Evolutionary conservation across 2,113 vertebrate species (phyloP).

Genomic region (Calcarius ornatus): DNA sequence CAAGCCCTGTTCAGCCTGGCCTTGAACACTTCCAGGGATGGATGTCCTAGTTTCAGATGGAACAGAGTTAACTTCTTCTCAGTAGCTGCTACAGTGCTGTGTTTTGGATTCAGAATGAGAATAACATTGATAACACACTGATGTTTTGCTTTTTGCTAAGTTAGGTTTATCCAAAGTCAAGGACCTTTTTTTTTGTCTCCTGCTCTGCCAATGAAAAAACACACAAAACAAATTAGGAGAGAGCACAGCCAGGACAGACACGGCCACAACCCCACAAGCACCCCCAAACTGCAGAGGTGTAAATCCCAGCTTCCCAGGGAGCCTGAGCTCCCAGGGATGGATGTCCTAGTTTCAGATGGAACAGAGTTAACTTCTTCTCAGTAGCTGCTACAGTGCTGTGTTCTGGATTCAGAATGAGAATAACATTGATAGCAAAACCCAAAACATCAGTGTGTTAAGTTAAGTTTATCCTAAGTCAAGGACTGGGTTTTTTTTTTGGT

Average conservation of each 20-base stretch:
- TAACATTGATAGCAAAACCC: no score
- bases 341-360: no score
- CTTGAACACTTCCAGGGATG: not conserved
- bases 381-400: no score
- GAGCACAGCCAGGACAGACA: not conserved
- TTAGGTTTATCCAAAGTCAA: not conserved
- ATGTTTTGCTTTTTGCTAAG: not conserved
- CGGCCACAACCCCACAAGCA: not conserved
- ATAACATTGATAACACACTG: not conserved
- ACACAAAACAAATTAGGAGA: not conserved
- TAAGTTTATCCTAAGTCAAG: no score
- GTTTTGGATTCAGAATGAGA: not conserved
- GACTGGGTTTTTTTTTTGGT: no score
- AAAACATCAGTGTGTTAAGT: no score
- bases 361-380: no score
- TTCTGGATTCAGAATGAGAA: no score
- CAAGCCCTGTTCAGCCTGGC: not conserved
- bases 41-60: not conserved
- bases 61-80: not conserved
- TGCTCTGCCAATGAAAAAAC: not conserved
- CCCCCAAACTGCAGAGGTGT: not conserved
- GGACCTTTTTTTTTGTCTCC: not conserved
- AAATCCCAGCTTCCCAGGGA: not conserved
- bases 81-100: not conserved
- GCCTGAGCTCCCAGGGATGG: not conserved